Evolutionary conservation across 2,113 vertebrate genomes (phyloP).

Genomic region (Calidris pugnax): DNA sequence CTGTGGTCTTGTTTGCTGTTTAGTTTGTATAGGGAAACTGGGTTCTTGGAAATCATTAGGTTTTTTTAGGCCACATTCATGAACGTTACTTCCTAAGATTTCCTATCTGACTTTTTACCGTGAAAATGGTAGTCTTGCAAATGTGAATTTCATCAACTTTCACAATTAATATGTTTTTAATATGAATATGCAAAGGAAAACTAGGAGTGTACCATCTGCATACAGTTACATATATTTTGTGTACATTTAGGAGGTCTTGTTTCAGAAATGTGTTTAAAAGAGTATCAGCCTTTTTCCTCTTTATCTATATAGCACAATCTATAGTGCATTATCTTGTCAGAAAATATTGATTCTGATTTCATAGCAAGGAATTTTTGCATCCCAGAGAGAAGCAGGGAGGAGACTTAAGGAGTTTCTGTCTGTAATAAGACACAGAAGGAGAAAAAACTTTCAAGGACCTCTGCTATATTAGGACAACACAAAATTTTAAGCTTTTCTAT

Average conservation of each 20-base stretch:
- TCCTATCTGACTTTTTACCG: not conserved
- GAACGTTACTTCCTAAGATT: not conserved
- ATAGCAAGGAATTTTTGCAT: not conserved
- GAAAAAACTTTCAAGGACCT: not conserved
- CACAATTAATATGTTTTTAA: not conserved
- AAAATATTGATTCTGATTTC: not conserved
- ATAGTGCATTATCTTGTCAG: not conserved
- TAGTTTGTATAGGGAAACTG: not conserved
- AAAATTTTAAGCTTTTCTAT: not conserved
- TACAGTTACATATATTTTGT: not conserved
- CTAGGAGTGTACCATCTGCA: not conserved
- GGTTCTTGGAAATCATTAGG: fast-evolving
- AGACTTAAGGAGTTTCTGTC: not conserved
- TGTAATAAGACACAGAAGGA: not conserved
- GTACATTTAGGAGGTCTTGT: not conserved
- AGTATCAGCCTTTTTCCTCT: not conserved
- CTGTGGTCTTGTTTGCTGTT: not conserved
- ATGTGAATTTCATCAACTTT: not conserved
- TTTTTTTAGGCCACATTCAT: not conserved
- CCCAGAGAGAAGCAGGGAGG: not conserved
- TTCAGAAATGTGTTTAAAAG: not conserved
- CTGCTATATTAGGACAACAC: not conserved
- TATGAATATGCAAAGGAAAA: not conserved
- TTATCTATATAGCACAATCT: not conserved
- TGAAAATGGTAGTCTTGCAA: not conserved